Base-by-base conservation (phyloP, 2,113 vertebrate genomes). In the Microtus montanus region DNA sequence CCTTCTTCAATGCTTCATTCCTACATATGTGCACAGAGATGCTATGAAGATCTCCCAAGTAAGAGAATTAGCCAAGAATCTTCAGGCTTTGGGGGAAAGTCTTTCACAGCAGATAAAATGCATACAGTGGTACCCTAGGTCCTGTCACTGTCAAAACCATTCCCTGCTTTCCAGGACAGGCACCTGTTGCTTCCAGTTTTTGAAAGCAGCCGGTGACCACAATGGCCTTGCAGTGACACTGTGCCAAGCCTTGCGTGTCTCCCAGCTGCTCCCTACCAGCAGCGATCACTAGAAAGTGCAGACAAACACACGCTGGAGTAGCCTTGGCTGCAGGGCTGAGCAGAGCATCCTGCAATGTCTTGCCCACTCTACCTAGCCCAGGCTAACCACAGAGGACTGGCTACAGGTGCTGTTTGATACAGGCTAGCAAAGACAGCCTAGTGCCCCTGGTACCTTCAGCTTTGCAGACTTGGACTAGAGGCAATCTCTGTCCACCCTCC, bases 261-360 rank as follows among this genome's bases (percentile, higher is more conserved):
- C 95, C 90, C 97, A 98, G 97, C 95, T 98, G 97, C 97, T 98
- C 98, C 97, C 96, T 95, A 79, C 78, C 78, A 44, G 74, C 44
- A 26, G 20, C 0, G 8, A 58, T 92, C 6, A 6, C 87, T 92
- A 96, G 91, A 94, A 19, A 44, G 73, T 52, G 63, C 87, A 93
- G 95, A 79, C 1, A 0, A 90, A 89, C 77, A 92, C 91, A 71
- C 10, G 84, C 83, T 41, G 13, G 87, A 70, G 58, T 35, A 85
- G 88, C 93, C 0, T 0, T 63, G 90, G 73, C 61, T 73, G 0
- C 8, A 97, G 94, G 38, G 17, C 82, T 91, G 47, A 79, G 38
- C 79, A 75, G 47, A 64, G 63, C 49, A 0, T 54, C 4, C 7
- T 1, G 1, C 70, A 20, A 77, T 61, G 52, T 22, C 47, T n/a